Evolutionary conservation across 2,113 vertebrate species (phyloP).

Genomic region (Megaceryle maxima): DNA sequence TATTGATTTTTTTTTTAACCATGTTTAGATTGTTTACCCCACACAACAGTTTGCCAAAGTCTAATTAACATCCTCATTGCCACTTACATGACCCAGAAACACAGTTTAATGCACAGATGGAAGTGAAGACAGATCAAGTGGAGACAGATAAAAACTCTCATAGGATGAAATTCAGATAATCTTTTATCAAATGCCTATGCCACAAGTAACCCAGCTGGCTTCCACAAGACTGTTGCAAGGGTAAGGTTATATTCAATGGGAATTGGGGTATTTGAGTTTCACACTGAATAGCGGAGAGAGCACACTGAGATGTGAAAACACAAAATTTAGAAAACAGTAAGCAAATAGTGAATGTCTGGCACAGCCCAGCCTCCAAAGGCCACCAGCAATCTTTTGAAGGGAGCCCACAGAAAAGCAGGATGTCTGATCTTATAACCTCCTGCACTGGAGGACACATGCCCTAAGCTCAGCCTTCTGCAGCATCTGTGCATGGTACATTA

Average conservation of each 20-base stretch:
- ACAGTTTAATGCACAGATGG: not conserved
- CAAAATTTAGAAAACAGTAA: not conserved
- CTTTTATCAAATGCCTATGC: not conserved
- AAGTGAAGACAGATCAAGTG: not conserved
- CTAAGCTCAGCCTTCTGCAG: not conserved
- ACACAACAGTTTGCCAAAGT: not conserved
- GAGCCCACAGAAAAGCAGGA: not conserved
- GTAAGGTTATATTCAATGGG: not conserved
- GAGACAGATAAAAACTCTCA: not conserved
- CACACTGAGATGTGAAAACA: not conserved
- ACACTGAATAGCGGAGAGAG: not conserved
- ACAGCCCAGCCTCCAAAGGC: not conserved
- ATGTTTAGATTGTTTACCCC: not conserved
- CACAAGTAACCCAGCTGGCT: not conserved
- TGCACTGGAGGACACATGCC: rapidly evolving
- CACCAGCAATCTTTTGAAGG: not conserved
- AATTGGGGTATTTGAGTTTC: not conserved
- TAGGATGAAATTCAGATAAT: not conserved
- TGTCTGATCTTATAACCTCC: not conserved
- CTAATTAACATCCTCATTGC: not conserved
- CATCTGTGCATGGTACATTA: not conserved
- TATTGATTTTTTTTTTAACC: not conserved
- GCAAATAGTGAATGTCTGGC: not conserved
- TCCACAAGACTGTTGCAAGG: not conserved
- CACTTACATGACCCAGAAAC: slow-evolving; percentile 16